Percentiles rank a stretch among this genome's conserved stretches.
phyloP scores from a whole-genome alignment of 92 coral and sea anemone genomes.

The Heteractis magnifica region DNA sequence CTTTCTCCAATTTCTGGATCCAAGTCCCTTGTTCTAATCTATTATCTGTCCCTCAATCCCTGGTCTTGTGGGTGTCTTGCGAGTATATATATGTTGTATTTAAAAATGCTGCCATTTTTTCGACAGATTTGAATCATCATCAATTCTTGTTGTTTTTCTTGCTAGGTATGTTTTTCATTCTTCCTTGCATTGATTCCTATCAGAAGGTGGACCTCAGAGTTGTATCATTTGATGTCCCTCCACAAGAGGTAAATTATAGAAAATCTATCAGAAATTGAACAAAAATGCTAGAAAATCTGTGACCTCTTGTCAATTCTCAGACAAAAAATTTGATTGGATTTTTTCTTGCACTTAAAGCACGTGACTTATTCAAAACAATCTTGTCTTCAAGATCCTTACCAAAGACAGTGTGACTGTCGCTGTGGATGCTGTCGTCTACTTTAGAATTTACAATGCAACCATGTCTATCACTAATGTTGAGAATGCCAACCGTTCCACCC shows the following conservation, averaged over 20 bases:
- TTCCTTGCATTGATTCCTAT: slow-evolving; percentile 93
- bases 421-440: slow-evolving; percentile 96
- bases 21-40: too few relatives aligned
- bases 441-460: slow-evolving; percentile 91
- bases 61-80: too few relatives aligned
- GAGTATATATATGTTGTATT: too few relatives aligned
- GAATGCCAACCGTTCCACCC: slow-evolving; percentile 92
- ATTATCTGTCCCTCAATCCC: too few relatives aligned
- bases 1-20: too few relatives aligned
- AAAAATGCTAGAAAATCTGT: too few relatives aligned
- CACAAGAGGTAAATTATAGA: slow-evolving; percentile 75
- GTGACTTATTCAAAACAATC: too few relatives aligned
- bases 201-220: slow-evolving; percentile 89
- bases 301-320: background rate
- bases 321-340: background rate
- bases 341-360: background rate
- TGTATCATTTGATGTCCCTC: slow-evolving; percentile 95
- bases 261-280: too few relatives aligned
- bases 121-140: background rate
- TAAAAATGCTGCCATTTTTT: too few relatives aligned
- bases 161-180: slow-evolving; percentile 79
- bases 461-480: slow-evolving; percentile 93
- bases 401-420: slow-evolving; percentile 97
- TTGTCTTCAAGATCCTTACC: slow-evolving; percentile 56
- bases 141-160: background rate